These are phyloP conservation scores for Nephila pilipes DNA, from an alignment of 1,140 invertebrate genomes.

Conservation along the genomic window DNA sequence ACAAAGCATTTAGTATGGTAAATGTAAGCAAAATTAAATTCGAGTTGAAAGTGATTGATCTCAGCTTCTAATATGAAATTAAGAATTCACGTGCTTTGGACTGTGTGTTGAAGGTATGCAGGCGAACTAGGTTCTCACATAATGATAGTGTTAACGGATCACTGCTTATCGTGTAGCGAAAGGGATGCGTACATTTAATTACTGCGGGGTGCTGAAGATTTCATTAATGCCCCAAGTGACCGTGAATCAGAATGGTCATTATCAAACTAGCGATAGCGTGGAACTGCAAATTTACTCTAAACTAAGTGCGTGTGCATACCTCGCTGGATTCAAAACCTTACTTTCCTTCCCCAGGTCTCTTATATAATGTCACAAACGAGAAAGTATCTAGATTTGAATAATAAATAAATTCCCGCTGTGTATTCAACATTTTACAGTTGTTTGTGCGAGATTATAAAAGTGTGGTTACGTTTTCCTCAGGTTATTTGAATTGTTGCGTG, in stretches of 20 bases:
- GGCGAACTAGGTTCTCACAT: slow-evolving; percentile 29
- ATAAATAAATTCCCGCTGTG: not conserved
- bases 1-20: not conserved
- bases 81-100: slow-evolving; percentile 34
- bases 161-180: slow-evolving; percentile 54
- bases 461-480: not conserved
- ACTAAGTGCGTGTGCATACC: not conserved
- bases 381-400: not conserved
- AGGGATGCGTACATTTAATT: slow-evolving; percentile 74
- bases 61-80: slow-evolving; percentile 67
- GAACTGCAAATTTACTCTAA: slow-evolving; percentile 72
- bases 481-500: not conserved
- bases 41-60: slow-evolving; percentile 67
- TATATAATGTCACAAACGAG: not conserved
- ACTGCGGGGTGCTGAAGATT: slow-evolving; percentile 68
- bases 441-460: not conserved
- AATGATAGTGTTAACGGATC: slow-evolving; percentile 70
- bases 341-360: not conserved
- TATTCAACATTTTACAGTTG: not conserved
- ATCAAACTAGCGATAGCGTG: slow-evolving; percentile 71
- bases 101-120: not conserved
- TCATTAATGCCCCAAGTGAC: slow-evolving; percentile 70
- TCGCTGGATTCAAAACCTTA: not conserved
- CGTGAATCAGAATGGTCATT: slow-evolving; percentile 72
- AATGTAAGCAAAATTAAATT: slow-evolving; percentile 9